Evolutionary conservation across 2,888 invertebrate genomes (phyloP), one percentile per base, ranked within the genome.

Genomic region (Siphlonurus alternatus): DNA sequence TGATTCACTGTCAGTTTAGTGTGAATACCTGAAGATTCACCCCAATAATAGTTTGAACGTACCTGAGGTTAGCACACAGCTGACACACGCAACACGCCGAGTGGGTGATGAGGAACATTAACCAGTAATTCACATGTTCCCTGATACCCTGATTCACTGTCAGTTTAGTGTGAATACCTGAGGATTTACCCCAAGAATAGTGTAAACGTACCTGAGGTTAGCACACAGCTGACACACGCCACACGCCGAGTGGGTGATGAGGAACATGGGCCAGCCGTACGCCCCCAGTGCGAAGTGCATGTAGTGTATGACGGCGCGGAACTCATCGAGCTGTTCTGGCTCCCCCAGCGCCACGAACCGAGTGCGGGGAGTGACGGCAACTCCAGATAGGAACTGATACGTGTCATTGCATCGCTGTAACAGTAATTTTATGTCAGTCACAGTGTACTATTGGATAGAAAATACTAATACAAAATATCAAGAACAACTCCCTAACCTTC

Each of bases 121-220:
- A 91, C 91, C 92, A 93, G 62, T 92, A 92, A 74, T 92, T 92
- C 63, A 90, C 90, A n/a, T n/a, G n/a, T n/a, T n/a, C n/a, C n/a
- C n/a, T n/a, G n/a, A n/a, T n/a, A n/a, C n/a, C n/a, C n/a, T n/a
- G n/a, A n/a, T n/a, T n/a, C n/a, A n/a, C n/a, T n/a, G n/a, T n/a
- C n/a, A n/a, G n/a, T n/a, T n/a, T n/a, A n/a, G n/a, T n/a, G n/a
- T n/a, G n/a, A n/a, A n/a, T n/a, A n/a, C n/a, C n/a, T n/a, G n/a
- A n/a, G n/a, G n/a, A n/a, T n/a, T n/a, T n/a, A n/a, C n/a, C n/a
- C n/a, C n/a, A n/a, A n/a, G n/a, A n/a, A n/a, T n/a, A n/a, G n/a
- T n/a, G n/a, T n/a, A n/a, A n/a, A n/a, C n/a, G n/a, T n/a, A 84
- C 84, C 80, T 80, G 64, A 85, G 75, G 71, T 85, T 81, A 38